Evolutionary conservation across 2,113 vertebrate genomes (phyloP), one percentile per base, ranked within the genome.

Genomic region (Sigmodon hispidus): DNA sequence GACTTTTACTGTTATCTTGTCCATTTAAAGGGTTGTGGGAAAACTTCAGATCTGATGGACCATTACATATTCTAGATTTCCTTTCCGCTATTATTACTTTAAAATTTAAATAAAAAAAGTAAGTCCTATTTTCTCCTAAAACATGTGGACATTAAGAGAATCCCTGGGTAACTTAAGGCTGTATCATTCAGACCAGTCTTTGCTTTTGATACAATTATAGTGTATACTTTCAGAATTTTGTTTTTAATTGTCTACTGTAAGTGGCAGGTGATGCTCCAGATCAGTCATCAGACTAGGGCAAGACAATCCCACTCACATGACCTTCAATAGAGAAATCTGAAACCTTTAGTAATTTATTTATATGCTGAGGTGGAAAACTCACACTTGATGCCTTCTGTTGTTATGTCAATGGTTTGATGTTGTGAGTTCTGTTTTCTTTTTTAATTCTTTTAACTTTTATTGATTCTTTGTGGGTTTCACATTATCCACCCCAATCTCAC

Each of bases 51-150:
- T 87, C 40, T 29, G 87, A 92, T 65, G 52, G 13, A 94, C 83
- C 5, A 34, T 50, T 1, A 2, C 69, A 26, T 34, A 84, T 87
- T 87, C 63, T 88, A 90, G 70, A 95, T 70, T 90, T 95, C 29
- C 90, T 94, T 36, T 92, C 40, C 90, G 13, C 36, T 94, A 50
- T 19, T 80, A 59, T 69, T 90, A 67, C 81, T 93, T 92, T 70
- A 52, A 94, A 95, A 95, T 96, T 95, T 24, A 93, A 89, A 91
- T 52, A 86, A 4, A 80, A 52, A 88, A 97, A 89, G 43, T 16
- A 43, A 80, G 76, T 89, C 55, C 16, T 9, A 3, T 80, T 84
- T 89, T 91, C 7, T 87, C 13, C 77, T 96, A 0, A 90, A 88
- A 77, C 73, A 16, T 31, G 22, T n/a, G 50, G 50, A 50, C n/a